phyloP scores from a whole-genome alignment of 2,888 invertebrate species.

The Globia sparganii region DNA sequence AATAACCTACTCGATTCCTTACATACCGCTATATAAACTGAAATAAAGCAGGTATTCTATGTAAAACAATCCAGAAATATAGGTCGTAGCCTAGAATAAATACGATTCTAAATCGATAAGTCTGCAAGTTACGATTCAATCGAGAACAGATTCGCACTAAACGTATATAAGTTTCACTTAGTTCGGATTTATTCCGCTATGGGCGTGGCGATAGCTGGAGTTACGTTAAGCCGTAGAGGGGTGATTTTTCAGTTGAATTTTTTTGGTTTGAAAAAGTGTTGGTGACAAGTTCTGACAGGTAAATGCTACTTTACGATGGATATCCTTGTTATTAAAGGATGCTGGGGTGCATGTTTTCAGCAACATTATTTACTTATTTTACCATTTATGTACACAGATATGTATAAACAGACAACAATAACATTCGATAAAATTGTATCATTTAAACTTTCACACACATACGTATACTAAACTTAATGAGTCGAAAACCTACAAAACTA shows the following conservation, averaged over 20 bases:
- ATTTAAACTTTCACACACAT: no score
- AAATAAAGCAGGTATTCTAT: slow-evolving; percentile 30
- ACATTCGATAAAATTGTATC: background rate
- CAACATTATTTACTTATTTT: background rate
- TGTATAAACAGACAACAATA: no score
- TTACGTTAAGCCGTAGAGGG: slow-evolving; percentile 31
- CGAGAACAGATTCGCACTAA: slow-evolving; percentile 64
- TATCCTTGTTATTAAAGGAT: background rate
- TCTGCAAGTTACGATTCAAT: slow-evolving; percentile 66
- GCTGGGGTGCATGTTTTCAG: background rate
- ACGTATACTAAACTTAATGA: no score
- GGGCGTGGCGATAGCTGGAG: slow-evolving; percentile 53
- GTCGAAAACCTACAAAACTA: no score
- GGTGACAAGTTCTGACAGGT: background rate
- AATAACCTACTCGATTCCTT: background rate
- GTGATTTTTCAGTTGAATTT: slow-evolving; percentile 34
- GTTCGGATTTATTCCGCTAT: slow-evolving; percentile 61
- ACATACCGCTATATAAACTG: background rate
- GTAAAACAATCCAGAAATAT: slow-evolving; percentile 53
- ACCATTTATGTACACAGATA: background rate
- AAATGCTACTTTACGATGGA: background rate
- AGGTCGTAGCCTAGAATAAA: slow-evolving; percentile 52
- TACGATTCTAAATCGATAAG: slow-evolving; percentile 59
- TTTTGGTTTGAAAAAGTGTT: background rate
- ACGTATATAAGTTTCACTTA: slow-evolving; percentile 65